phyloP scores from a whole-genome alignment of 35 echinoderm and acorn worm species.

The Eucidaris tribuloides region DNA sequence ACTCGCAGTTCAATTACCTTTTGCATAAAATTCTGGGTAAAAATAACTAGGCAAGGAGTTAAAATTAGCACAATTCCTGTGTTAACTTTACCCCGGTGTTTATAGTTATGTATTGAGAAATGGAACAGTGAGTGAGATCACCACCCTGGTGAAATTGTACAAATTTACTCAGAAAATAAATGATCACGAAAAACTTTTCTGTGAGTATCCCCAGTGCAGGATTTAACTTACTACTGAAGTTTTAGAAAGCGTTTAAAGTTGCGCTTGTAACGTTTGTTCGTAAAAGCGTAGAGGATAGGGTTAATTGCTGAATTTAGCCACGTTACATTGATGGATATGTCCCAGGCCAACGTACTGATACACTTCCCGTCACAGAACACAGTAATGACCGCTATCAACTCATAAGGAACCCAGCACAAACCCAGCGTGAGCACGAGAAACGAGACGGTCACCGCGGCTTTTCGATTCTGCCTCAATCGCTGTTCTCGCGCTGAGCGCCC shows the following conservation, averaged over 20 bases:
- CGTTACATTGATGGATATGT: background rate
- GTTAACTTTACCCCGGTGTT: no score
- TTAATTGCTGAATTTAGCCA: constrained; percentile 31
- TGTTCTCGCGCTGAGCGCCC: background rate
- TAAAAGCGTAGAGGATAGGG: constrained; percentile 19
- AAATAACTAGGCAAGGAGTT: no score
- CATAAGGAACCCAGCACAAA: constrained; percentile 40
- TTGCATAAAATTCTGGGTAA: no score
- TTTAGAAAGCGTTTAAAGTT: constrained; percentile 10
- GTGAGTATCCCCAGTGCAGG: no score
- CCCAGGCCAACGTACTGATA: background rate
- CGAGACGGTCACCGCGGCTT: constrained; percentile 38
- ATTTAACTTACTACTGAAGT: no score
- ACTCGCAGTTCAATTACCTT: no score
- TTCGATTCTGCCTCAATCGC: constrained; percentile 22
- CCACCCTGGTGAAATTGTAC: no score
- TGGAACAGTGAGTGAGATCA: no score
- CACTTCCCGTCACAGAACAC: background rate
- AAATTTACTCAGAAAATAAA: no score
- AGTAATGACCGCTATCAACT: background rate
- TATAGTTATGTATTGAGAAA: no score
- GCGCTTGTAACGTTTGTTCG: background rate
- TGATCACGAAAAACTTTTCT: no score
- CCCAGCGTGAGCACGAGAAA: constrained; percentile 7
- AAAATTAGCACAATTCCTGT: no score